Percentiles rank a stretch among this genome's conserved stretches.
phyloP scores from a whole-genome alignment of 2,888 invertebrate genomes.

The Mamestra brassicae region DNA sequence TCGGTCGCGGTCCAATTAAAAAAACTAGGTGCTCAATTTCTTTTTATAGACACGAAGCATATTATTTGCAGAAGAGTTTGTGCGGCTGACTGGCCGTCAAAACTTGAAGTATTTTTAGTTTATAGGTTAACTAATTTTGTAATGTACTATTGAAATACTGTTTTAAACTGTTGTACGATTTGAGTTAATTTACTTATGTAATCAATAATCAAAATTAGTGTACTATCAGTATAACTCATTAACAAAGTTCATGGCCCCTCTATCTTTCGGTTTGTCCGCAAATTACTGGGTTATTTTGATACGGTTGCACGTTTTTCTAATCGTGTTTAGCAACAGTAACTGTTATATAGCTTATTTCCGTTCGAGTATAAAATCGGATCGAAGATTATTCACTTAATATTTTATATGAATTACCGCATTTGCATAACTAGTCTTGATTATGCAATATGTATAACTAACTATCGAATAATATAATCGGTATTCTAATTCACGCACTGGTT shows the following conservation, averaged over 20 bases:
- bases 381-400: not conserved
- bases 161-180: not conserved
- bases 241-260: constrained; percentile 30
- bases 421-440: not conserved
- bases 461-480: not conserved
- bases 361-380: not conserved
- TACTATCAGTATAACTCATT: constrained; percentile 8
- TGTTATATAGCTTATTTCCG: not conserved
- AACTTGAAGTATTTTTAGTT: constrained; percentile 29
- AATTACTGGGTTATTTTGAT: constrained; percentile 7
- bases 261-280: constrained; percentile 14
- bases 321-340: not conserved
- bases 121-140: constrained; percentile 9
- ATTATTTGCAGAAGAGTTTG: constrained; percentile 4
- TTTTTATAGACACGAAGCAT: constrained; percentile 26
- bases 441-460: not conserved
- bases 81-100: constrained; percentile 17
- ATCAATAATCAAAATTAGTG: constrained; percentile 14
- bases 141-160: constrained; percentile 2
- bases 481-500: not conserved
- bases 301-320: constrained; percentile 4
- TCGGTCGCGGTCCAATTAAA: constrained; percentile 26
- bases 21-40: constrained; percentile 27
- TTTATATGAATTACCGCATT: not conserved
- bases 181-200: constrained; percentile 30